Percentiles rank a stretch among this genome's conserved stretches.
phyloP scores from a whole-genome alignment of 2,113 vertebrate species.

The Scopus umbretta region DNA sequence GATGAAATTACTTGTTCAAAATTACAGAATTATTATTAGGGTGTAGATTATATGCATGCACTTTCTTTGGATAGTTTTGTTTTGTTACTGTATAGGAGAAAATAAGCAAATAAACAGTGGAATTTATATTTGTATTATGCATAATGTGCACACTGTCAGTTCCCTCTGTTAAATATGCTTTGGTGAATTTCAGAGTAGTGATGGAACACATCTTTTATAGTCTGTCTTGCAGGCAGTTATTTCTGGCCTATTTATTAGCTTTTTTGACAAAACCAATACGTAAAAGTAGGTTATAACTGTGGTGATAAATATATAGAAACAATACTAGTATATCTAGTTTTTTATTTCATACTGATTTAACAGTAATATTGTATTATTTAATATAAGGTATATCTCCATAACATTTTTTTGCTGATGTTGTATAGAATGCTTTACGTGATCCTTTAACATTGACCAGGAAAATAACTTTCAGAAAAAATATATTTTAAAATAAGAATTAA shows the following conservation, averaged over 20 bases:
- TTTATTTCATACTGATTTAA: neutral
- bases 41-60: neutral
- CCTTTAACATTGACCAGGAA: neutral
- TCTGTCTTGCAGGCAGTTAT: neutral
- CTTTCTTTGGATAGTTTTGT: neutral
- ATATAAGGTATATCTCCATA: neutral
- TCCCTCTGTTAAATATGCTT: neutral
- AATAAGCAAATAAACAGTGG: neutral
- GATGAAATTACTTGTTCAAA: neutral
- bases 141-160: neutral
- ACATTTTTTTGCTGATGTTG: neutral
- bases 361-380: neutral
- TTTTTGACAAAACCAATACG: neutral
- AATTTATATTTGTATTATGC: neutral
- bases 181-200: neutral
- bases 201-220: neutral
- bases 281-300: neutral
- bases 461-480: neutral
- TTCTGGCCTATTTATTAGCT: neutral
- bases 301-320: neutral
- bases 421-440: neutral
- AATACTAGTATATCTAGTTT: neutral
- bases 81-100: slow-evolving; percentile 37
- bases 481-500: neutral
- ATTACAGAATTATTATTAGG: neutral